Percentiles rank a stretch among this genome's conserved stretches.
Conservation (phyloP, 2,797 vertebrate genomes). For the Sebastes alutus region DNA sequence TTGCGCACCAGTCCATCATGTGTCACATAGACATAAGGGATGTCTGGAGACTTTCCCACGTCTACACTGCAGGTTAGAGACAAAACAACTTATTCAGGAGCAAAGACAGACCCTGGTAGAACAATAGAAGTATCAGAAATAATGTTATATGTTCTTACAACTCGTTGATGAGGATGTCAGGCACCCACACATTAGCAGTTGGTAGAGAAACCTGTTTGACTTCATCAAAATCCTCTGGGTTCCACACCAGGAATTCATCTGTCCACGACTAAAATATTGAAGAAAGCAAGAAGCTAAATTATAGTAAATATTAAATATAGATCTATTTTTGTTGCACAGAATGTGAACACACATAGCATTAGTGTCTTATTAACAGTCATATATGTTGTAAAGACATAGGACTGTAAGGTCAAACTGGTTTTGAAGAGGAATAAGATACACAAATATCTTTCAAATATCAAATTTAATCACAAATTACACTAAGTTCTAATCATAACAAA, state of each 20-base stretch:
- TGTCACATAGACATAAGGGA: constrained; percentile 93
- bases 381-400: not conserved
- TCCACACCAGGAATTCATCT: constrained; percentile 94
- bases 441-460: not conserved
- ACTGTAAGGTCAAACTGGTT: not conserved
- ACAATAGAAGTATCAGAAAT: accelerated
- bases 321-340: not conserved
- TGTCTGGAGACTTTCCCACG: constrained; percentile 93
- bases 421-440: not conserved
- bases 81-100: not conserved
- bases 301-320: not conserved
- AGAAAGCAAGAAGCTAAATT: not conserved
- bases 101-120: accelerated
- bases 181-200: constrained; percentile 91
- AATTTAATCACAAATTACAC: not conserved
- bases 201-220: constrained; percentile 92
- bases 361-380: not conserved
- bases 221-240: constrained; percentile 90
- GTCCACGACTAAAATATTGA: constrained; percentile 85
- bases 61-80: constrained; percentile 86
- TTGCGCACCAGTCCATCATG: constrained; percentile 90
- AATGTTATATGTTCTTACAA: constrained; percentile 85
- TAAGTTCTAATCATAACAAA: not conserved
- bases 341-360: not conserved
- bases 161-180: constrained; percentile 97